phyloP scores from a whole-genome alignment of 2,113 vertebrate species.

The Cyphomyrus plagiostoma region DNA sequence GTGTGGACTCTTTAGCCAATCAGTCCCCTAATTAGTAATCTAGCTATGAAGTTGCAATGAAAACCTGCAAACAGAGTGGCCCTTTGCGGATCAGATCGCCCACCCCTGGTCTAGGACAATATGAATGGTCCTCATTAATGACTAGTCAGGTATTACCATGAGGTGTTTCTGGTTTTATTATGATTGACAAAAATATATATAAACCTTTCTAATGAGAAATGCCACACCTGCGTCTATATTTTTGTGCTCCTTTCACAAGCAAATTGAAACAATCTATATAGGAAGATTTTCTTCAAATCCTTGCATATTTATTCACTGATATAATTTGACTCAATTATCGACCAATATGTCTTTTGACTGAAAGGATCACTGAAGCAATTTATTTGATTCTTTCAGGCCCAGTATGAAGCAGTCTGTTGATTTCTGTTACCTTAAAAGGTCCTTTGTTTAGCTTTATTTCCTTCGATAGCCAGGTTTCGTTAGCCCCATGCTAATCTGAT shows the following conservation, averaged over 20 bases:
- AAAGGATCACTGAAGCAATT: neutral
- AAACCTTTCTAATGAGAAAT: neutral
- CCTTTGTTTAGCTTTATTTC: neutral
- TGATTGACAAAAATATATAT: neutral
- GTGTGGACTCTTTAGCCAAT: too few relatives aligned
- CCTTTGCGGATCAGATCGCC: too few relatives aligned
- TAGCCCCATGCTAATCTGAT: neutral
- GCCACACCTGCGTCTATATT: neutral
- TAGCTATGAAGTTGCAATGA: too few relatives aligned
- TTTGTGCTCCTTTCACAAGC: neutral
- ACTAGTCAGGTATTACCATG: neutral
- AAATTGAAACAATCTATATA: neutral
- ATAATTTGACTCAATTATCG: neutral
- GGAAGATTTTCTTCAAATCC: neutral
- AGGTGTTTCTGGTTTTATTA: neutral
- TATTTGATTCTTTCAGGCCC: neutral
- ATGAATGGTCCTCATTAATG: neutral
- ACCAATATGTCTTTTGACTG: neutral
- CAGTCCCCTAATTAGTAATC: too few relatives aligned
- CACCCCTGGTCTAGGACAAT: neutral
- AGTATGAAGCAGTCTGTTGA: neutral
- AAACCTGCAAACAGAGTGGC: too few relatives aligned
- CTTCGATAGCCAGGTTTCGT: neutral
- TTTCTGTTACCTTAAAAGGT: neutral
- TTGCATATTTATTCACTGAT: neutral